Percentiles rank a stretch among this genome's conserved stretches.
Conservation (phyloP, 2,888 invertebrate genomes). For the Acrobeloides nanus region DNA sequence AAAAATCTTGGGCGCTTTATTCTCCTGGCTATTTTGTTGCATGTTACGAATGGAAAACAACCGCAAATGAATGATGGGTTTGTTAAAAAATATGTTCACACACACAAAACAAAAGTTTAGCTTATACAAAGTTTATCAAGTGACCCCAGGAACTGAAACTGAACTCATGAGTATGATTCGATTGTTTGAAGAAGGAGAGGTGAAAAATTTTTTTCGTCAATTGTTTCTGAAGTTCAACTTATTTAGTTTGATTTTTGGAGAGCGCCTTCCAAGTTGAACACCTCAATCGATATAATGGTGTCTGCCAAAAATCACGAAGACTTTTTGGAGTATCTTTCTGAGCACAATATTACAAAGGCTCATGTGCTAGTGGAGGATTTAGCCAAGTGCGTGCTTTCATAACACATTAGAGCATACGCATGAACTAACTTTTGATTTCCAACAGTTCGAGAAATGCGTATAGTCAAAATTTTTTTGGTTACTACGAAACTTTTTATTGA, state of each 20-base stretch:
- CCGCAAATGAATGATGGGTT: too few relatives aligned
- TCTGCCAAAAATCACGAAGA: slow-evolving; percentile 27
- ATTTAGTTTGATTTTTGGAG: slow-evolving; percentile 43
- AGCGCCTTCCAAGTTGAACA: slow-evolving; percentile 35
- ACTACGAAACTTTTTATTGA: too few relatives aligned
- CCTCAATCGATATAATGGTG: slow-evolving; percentile 46
- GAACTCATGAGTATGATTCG: slow-evolving; percentile 23
- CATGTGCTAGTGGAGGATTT: slow-evolving; percentile 35
- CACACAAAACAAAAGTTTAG: too few relatives aligned
- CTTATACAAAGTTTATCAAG: slow-evolving; percentile 39
- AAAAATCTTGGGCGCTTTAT: too few relatives aligned
- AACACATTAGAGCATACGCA: background rate
- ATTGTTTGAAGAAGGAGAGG: slow-evolving; percentile 20
- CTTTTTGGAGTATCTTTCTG: slow-evolving; percentile 19
- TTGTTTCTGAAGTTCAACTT: background rate
- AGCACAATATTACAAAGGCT: slow-evolving; percentile 12
- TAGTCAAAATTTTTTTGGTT: too few relatives aligned
- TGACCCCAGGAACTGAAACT: slow-evolving; percentile 30
- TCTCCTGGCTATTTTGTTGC: too few relatives aligned
- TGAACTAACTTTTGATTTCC: too few relatives aligned
- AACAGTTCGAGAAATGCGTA: too few relatives aligned
- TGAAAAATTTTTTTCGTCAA: background rate
- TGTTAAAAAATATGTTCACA: too few relatives aligned
- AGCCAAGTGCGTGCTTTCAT: slow-evolving; percentile 3
- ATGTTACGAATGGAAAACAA: too few relatives aligned